Base-by-base conservation (phyloP, 2,113 vertebrate genomes). In the Tachuris rubrigastra region DNA sequence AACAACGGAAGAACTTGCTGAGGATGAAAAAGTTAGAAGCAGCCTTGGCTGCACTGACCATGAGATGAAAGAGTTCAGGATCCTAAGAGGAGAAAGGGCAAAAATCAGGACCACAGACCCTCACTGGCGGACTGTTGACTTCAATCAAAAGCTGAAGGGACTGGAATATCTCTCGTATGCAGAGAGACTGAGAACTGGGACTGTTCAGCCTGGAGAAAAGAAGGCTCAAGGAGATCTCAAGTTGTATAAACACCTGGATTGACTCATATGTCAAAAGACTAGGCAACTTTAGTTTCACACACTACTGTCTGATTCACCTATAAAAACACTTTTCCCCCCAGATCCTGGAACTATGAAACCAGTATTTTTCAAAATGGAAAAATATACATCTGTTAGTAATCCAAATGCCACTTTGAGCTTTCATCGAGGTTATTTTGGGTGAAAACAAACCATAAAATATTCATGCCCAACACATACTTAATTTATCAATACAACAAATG, bases 371-470 rank as follows among this genome's bases (percentile, higher is more conserved):
- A 47, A 81, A 95, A 63, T 30, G 21, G 35, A 63, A 75, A 91
- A 94, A 78, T 5, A 84, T 2, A 37, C 5, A 68, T 33, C 25
- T 5, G 23, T 87, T 49, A 53, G 16, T 62, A 83, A 91, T 49
- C 5, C 15, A 73, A 85, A 84, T 21, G 42, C 24, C 68, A 28
- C 6, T 39, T 31, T 55, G 7, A 82, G 52, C 31, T 85, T 91
- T 72, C 69, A 56, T 12, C 35, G 22, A 5, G 52, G 65, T 44
- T 85, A 73, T 53, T 94, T 10, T 91, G 37, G 18, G 24, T 53
- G 46, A 89, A 85, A 44, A 60, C 5, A 74, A 94, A 66, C 23
- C 30, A 85, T 58, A 49, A 91, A 87, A 95, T 58, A 85, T 62
- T 93, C 14, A 93, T 19, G 7, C 56, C 23, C 68, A 81, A 81